Evolutionary conservation across 2,797 vertebrate species (phyloP).

Genomic region (Labroides dimidiatus): DNA sequence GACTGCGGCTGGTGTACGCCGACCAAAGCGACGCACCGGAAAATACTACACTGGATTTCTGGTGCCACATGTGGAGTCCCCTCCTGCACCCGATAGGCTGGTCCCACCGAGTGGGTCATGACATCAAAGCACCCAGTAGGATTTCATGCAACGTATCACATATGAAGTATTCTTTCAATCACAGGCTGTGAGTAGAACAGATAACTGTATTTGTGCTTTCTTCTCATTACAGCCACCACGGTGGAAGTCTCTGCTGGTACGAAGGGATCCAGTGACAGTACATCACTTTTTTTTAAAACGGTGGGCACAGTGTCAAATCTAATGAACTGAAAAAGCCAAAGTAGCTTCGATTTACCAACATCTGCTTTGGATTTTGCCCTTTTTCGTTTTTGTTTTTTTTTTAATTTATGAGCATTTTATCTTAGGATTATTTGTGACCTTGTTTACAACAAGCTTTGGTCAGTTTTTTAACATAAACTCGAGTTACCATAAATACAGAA

Average conservation of each 20-base stretch:
- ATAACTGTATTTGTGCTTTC: not conserved
- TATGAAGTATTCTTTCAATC: not conserved
- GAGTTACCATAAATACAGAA: no score
- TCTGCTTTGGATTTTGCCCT: no score
- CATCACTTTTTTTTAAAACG: slow-evolving; percentile 90
- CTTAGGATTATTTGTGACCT: no score
- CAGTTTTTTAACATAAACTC: no score
- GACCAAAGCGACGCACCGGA: slow-evolving; percentile 88
- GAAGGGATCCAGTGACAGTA: slow-evolving; percentile 85
- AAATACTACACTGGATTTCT: slow-evolving; percentile 88
- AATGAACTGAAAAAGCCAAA: not conserved
- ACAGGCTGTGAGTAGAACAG: not conserved
- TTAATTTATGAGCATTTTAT: not conserved
- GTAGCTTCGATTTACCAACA: not conserved
- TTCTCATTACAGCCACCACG: slow-evolving; percentile 67
- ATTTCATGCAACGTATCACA: not conserved
- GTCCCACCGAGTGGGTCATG: slow-evolving; percentile 92
- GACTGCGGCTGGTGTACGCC: slow-evolving; percentile 90
- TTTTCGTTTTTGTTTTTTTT: no score
- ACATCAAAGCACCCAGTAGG: slow-evolving; percentile 82
- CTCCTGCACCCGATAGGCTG: slow-evolving; percentile 94
- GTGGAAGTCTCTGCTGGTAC: slow-evolving; percentile 70
- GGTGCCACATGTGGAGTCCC: slow-evolving; percentile 96
- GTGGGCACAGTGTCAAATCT: slow-evolving; percentile 65
- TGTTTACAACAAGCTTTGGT: no score